Evolutionary conservation across 2,113 vertebrate genomes (phyloP), one percentile per base, ranked within the genome.

Genomic region (Paratilapia polleni): DNA sequence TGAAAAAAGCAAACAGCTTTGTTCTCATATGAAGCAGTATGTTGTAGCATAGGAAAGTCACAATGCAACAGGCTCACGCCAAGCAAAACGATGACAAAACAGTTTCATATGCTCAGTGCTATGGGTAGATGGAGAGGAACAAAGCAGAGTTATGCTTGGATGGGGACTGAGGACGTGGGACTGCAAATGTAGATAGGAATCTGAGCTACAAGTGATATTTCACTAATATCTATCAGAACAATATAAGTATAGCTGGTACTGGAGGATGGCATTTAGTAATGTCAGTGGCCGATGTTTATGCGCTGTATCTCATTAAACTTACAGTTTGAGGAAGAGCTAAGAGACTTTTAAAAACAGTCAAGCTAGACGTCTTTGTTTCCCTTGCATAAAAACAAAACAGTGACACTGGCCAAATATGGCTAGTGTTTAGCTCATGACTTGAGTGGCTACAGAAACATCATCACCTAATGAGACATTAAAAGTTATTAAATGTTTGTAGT

Each of bases 91-190:
- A n/a, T 34, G 8, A 57, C 4, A n/a, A 34, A 62, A 62, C 49
- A 41, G 28, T 14, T 34, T 17, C 1, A 73, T 14, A 38, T 4
- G 26, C 36, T 59, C 22, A 11, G 36, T 6, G 11, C 9, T 59
- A 2, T 36, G 19, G 22, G 17, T 24, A 34, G 58, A 73, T 28
- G 49, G 60, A 64, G 56, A 36, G 7, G 43, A 80, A 87, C 88
- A 85, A 88, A 74, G 81, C 62, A 63, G 73, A 31, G 74, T n/a
- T 83, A 36, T 20, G 17, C 63, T 61, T 7, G 74, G 74, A 88
- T 38, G 66, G 20, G 17, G 49, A 70, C 31, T 41, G 26, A 77
- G 86, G 89, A 89, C 85, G 28, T 41, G 61, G 41, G 56, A 6
- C 74, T 83, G 68, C 38, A 43, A 56, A 63, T 24, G 34, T 56